A percentile compares a stretch with the other conserved stretches of the same genome.
Conservation (phyloP, 2,888 invertebrate species). For the Melieria omissa region DNA sequence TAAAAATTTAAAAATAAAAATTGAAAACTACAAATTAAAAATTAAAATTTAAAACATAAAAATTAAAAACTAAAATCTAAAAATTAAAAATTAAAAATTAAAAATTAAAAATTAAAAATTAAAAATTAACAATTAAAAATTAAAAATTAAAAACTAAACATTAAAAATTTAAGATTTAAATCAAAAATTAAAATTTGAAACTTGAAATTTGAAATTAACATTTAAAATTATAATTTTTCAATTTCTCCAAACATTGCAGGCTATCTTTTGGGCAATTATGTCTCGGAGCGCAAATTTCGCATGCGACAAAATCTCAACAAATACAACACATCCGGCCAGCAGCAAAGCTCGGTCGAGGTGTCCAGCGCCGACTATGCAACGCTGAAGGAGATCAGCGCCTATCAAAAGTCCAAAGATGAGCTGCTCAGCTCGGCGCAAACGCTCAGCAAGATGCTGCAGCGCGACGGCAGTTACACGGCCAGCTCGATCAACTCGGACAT, state of each 20-base stretch:
- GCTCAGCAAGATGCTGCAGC: constrained; percentile 55
- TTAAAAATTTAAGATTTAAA: too few species aligned
- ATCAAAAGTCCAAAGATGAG: constrained; percentile 60
- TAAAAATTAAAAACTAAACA: too few species aligned
- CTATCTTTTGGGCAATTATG: constrained; percentile 66
- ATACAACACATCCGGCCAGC: constrained; percentile 41
- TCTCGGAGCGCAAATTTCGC: constrained; percentile 63
- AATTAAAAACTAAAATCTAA: too few species aligned
- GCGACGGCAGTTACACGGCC: constrained; percentile 57
- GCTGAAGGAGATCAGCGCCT: constrained; percentile 61
- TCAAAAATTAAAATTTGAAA: too few species aligned
- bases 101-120: too few species aligned
- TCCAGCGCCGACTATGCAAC: constrained; percentile 59
- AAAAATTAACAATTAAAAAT: too few species aligned
- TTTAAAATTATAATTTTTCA: neutral
- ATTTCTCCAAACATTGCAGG: constrained; percentile 50
- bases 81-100: too few species aligned
- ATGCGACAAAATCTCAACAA: constrained; percentile 59
- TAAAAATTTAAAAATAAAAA: too few species aligned
- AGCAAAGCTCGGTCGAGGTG: constrained; percentile 50
- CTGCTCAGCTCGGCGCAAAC: constrained; percentile 57
- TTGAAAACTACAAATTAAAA: too few species aligned
- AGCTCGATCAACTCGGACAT: constrained; percentile 62
- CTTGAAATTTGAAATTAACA: neutral
- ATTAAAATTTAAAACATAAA: too few species aligned